phyloP scores from a whole-genome alignment of 2,113 vertebrate genomes.

The Istiophorus platypterus region DNA sequence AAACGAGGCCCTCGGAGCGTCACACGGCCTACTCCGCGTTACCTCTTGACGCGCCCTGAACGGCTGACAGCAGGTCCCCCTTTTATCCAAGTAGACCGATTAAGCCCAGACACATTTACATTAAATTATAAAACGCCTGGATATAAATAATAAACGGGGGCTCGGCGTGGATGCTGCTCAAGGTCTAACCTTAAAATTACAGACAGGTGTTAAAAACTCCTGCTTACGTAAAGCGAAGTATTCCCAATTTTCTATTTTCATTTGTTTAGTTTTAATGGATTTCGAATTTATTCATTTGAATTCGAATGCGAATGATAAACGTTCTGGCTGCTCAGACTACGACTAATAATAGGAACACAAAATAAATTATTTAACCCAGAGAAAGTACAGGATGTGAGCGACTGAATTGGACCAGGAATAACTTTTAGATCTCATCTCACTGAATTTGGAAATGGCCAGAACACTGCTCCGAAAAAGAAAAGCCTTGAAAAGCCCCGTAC shows the following conservation, averaged over 20 bases:
- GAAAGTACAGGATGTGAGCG: constrained; percentile 19
- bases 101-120: constrained; percentile 45
- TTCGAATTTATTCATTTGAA: neutral
- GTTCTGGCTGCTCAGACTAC: neutral
- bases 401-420: neutral
- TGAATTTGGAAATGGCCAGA: constrained; percentile 1
- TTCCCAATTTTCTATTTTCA: too few relatives aligned
- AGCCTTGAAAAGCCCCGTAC: too few relatives aligned
- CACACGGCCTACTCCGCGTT: constrained; percentile 57
- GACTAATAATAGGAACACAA: constrained; percentile 31
- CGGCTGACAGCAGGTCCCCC: constrained; percentile 13
- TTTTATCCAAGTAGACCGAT: constrained; percentile 41
- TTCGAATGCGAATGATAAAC: neutral
- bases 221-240: too few relatives aligned
- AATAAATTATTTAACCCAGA: constrained; percentile 45
- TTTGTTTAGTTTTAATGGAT: neutral
- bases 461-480: neutral
- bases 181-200: neutral
- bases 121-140: constrained; percentile 10
- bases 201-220: neutral
- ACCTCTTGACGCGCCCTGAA: constrained; percentile 52
- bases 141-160: neutral
- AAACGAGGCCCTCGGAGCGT: constrained; percentile 70
- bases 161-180: neutral
- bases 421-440: constrained; percentile 11